A percentile compares a stretch with the other conserved stretches of the same genome.
phyloP scores from a whole-genome alignment of 2,888 invertebrate genomes.

The Agrotis puta region DNA sequence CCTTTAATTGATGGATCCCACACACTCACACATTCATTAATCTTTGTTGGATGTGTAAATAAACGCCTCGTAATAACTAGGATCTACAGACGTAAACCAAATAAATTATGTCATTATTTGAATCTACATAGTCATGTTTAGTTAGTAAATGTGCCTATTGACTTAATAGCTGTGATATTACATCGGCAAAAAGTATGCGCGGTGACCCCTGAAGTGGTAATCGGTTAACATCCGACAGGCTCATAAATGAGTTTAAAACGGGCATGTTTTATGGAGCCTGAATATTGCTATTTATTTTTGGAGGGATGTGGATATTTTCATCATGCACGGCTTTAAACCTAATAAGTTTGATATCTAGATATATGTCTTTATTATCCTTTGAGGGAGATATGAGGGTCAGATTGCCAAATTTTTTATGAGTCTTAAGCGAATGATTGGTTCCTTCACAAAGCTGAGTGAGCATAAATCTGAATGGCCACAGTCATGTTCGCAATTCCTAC shows the following conservation, averaged over 20 bases:
- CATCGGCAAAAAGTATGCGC: constrained; percentile 18
- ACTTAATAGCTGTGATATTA: constrained; percentile 36
- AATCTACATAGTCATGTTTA: constrained; percentile 35
- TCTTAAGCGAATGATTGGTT: constrained; percentile 22
- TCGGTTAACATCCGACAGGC: constrained; percentile 50
- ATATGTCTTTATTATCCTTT: constrained; percentile 9
- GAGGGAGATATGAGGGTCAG: not conserved
- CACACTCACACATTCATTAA: constrained; percentile 23
- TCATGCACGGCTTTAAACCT: not conserved
- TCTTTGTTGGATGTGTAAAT: constrained; percentile 42
- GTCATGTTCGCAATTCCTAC: constrained; percentile 10
- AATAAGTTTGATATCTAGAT: not conserved
- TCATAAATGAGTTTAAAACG: constrained; percentile 58
- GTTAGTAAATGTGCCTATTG: constrained; percentile 14
- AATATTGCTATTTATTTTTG: constrained; percentile 50
- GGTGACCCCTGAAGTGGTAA: constrained; percentile 51
- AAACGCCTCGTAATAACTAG: constrained; percentile 35
- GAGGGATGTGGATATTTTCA: constrained; percentile 28
- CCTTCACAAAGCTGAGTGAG: constrained; percentile 13
- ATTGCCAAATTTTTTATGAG: constrained; percentile 32
- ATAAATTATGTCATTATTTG: constrained; percentile 27
- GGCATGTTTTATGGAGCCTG: constrained; percentile 48
- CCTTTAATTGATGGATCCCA: constrained; percentile 27
- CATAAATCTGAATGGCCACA: constrained; percentile 18
- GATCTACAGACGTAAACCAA: constrained; percentile 30